Evolutionary conservation across 2,888 invertebrate species (phyloP), one percentile per base, ranked within the genome.

Genomic region (Zaprionus bogoriensis): DNA sequence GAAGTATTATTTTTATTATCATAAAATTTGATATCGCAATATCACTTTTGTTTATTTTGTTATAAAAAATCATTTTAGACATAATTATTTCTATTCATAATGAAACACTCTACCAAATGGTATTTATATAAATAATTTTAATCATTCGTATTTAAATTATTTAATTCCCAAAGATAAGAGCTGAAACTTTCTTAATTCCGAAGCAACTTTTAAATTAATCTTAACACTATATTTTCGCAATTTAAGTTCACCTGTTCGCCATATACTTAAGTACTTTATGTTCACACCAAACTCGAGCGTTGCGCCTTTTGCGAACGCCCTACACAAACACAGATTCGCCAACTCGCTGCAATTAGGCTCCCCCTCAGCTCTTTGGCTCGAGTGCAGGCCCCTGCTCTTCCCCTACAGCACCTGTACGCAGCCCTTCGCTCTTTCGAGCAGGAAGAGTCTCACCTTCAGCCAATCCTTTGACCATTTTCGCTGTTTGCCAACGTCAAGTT

Each of bases 401-500:
- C 14, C 12, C 14, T 14, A 12, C 32, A 32, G 42, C 30, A 38
- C 51, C 46, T 65, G 46, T 32, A 7, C 19, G 19, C 45, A 45
- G 10, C 27, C 0, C 32, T 32, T 32, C 32, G 7, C 2, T 32
- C 6, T 7, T 12, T 7, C 10, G 7, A 4, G 23, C 25, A 12
- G 19, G 22, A 12, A 7, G 20, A 14, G n/a, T 7, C 30, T 17
- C 23, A 23, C 39, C 28, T 22, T 47, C 22, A 12, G 17, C 28
- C 7, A 28, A 39, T 23, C 36, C 19, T 53, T 36, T 32, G 23
- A 6, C 14, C 53, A 36, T 52, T 28, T 28, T 42, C 12, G 53
- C 60, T 67, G 55, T 38, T 55, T 52, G 47, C 51, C 12, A 42
- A 39, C 60, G 17, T 51, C 23, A 51, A 53, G 57, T 54, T 60